Conservation (phyloP, 64 coral and sea anemone species). For the Porites australiensis region DNA sequence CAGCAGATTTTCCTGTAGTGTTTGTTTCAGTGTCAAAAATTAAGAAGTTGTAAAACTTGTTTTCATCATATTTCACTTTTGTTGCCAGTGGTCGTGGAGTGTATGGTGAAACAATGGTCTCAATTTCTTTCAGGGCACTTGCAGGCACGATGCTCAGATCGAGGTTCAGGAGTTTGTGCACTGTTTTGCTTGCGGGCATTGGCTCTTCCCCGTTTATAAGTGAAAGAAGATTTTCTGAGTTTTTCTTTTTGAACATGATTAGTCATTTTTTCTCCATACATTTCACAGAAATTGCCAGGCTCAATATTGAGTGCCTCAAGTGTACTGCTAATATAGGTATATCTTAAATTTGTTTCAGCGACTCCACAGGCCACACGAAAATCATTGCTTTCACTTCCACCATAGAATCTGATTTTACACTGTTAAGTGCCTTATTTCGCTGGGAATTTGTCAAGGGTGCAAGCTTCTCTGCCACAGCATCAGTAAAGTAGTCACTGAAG, state of each 20-base stretch:
- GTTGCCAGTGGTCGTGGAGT: too few species aligned
- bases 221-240: not conserved
- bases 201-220: slow-evolving; percentile 5
- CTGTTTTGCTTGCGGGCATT: not conserved
- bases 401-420: slow-evolving; percentile 60
- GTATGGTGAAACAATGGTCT: too few species aligned
- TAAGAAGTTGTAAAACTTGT: too few species aligned
- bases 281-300: slow-evolving; percentile 16
- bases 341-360: slow-evolving; percentile 16
- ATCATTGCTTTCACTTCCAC: slow-evolving; percentile 36
- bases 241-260: slow-evolving; percentile 20
- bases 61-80: too few species aligned
- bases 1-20: too few species aligned
- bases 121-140: too few species aligned
- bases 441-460: slow-evolving; percentile 42
- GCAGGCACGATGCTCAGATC: not conserved
- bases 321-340: not conserved
- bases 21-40: too few species aligned
- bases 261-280: slow-evolving; percentile 35
- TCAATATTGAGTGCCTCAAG: slow-evolving; percentile 44
- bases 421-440: slow-evolving; percentile 46
- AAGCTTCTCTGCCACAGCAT: slow-evolving; percentile 31
- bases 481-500: slow-evolving; percentile 32
- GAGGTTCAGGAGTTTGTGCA: not conserved
- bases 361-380: slow-evolving; percentile 65